Base-by-base conservation (phyloP, 2,797 vertebrate species). In the Pelodytes ibericus region DNA sequence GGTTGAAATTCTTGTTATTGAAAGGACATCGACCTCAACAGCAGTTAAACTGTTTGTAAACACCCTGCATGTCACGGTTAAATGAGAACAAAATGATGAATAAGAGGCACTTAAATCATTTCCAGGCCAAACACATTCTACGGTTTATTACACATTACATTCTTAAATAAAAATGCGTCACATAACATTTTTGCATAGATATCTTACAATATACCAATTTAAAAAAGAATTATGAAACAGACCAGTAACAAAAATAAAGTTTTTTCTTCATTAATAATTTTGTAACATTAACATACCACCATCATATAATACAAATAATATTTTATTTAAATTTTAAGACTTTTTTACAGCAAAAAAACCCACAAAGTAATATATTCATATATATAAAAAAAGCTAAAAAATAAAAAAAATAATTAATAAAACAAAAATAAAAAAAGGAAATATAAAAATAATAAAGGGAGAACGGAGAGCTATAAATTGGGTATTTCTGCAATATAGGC, bases 191-290 rank as follows among this genome's bases (percentile, higher is more conserved):
- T 99, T 99, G 97, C 97, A 99, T 99, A 99, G 97, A 98, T 98
- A 99, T 98, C 96, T 99, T 99, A 99, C 97, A 99, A 99, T 98
- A 99, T 98, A 99, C 96, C 95, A 97, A 99, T 98, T 98, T 98
- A 96, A 96, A 98, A 98, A 98, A 98, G 95, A 97, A 98, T 98
- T 99, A 98, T 96, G 96, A 98, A 98, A 98, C 96, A 97, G 97
- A 98, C 96, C 93, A 85, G 96, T 99, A 98, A 98, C 96, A 98
- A 99, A 98, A 99, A 99, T 98, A 99, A 98, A 98, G 96, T 95
- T 96, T 90, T 93, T 95, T 96, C 94, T 95, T 95, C 95, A 95
- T 97, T 96, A 98, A 97, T 97, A 98, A 96, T 98, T 92, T 91
- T 92, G 92, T 95, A 96, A 98, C 97, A 96, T 97, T 94, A 94